Percentiles rank a stretch among this genome's conserved stretches.
These are phyloP conservation scores for Numenius phaeopus DNA, from an alignment of 2,797 vertebrate genomes.

Conservation along the genomic window DNA sequence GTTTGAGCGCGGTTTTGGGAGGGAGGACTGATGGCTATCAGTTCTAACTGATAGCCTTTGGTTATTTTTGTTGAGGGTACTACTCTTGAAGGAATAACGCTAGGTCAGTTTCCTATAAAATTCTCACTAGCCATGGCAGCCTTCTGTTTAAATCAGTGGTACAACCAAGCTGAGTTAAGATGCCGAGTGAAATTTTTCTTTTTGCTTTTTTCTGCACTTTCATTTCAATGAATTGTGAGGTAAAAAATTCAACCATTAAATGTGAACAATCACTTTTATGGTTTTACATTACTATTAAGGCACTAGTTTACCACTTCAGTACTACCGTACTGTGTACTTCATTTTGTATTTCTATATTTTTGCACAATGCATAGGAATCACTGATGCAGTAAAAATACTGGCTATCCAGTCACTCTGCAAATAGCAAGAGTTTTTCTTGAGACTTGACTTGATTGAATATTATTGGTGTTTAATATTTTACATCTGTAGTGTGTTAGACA, in stretches of 20 bases:
- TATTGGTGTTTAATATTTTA: not conserved
- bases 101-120: not conserved
- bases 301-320: not conserved
- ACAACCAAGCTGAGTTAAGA: not conserved
- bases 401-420: not conserved
- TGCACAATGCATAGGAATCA: not conserved
- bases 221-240: not conserved
- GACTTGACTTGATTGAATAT: not conserved
- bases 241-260: not conserved
- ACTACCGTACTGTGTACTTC: not conserved
- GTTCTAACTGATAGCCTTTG: not conserved
- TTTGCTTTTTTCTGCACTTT: not conserved
- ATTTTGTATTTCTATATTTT: not conserved
- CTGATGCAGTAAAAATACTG: not conserved
- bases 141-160: slow-evolving; percentile 1
- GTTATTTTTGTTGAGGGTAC: not conserved
- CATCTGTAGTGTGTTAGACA: not conserved
- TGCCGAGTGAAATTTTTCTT: not conserved
- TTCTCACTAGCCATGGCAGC: not conserved
- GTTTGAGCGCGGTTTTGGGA: not conserved
- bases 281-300: not conserved
- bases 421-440: not conserved
- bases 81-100: not conserved
- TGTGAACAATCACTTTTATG: not conserved
- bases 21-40: not conserved